Base-by-base conservation (phyloP, 2,797 vertebrate genomes). In the Pangasius djambal region DNA sequence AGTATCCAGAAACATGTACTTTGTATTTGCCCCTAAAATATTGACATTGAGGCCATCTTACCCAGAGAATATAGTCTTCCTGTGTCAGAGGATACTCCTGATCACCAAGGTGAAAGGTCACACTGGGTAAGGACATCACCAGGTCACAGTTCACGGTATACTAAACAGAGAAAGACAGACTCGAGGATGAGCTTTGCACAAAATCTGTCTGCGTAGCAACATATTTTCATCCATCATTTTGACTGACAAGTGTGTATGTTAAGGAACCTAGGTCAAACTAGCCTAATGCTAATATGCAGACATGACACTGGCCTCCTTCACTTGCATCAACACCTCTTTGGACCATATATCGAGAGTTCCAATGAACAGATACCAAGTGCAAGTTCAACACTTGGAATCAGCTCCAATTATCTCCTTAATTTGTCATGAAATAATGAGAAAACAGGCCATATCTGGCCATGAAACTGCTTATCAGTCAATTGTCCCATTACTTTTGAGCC, bases 101-200 rank as follows among this genome's bases (percentile, higher is more conserved):
- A 65, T 96, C 97, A 2, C 98, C 98, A 61, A 99, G 94, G 92
- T 97, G 97, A 94, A 99, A 99, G 63, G 96, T 96, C 93, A 99
- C 95, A 88, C 97, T 97, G 1, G 98, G 98, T 92, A 99, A 94
- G 25, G 92, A 94, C 88, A 97, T 94, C 77, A 98, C 96, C 84
- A 93, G 93, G 91, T 97, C 95, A 83, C 98, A 99, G 93, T 96
- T 96, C 91, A 99, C 96, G 52, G 96, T 96, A 34, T 97, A 99
- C 98, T 99, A 69, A 37, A 93, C 0, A 79, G 48, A 75, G 0
- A 86, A 86, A 83, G 88, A 90, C 55, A 90, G n/a, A 57, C 28
- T 85, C 31, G 52, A 34, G 22, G n/a, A 72, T 2, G 34, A 61
- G 12, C 4, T 55, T n/a, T 15, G 75, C 22, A 83, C 37, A 86